Conservation (phyloP, 92 coral and sea anemone species). For the Heteractis magnifica region DNA sequence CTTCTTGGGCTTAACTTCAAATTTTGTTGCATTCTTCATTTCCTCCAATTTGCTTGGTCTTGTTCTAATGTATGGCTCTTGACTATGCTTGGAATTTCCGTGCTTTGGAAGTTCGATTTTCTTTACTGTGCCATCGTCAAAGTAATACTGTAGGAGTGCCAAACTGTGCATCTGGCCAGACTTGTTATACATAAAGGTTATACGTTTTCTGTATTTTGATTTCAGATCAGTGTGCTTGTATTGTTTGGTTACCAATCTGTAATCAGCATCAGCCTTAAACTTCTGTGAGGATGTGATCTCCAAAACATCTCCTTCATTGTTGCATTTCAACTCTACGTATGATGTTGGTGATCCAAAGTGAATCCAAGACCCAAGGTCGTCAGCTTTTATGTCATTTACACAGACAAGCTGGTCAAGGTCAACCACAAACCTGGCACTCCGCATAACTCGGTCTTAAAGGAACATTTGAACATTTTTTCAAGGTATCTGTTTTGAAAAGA, state of each 20-base stretch:
- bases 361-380: background rate
- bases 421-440: background rate
- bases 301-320: constrained; percentile 8
- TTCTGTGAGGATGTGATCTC: background rate
- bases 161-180: background rate
- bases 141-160: background rate
- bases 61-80: constrained; percentile 24
- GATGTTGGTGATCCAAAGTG: background rate
- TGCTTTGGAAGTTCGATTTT: background rate
- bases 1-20: constrained; percentile 8
- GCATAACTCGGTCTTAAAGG: background rate
- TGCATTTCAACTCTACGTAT: background rate
- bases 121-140: background rate
- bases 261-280: background rate
- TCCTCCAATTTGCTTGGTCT: constrained; percentile 25
- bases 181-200: background rate
- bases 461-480: background rate
- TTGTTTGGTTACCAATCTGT: constrained; percentile 1
- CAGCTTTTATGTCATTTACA: constrained; percentile 10
- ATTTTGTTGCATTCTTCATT: constrained; percentile 12
- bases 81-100: constrained; percentile 20
- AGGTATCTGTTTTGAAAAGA: too few species aligned
- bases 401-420: background rate
- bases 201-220: background rate
- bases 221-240: constrained; percentile 9